These are phyloP conservation scores for Blastobasis adustella DNA, from an alignment of 2,888 invertebrate genomes.

Conservation along the genomic window DNA sequence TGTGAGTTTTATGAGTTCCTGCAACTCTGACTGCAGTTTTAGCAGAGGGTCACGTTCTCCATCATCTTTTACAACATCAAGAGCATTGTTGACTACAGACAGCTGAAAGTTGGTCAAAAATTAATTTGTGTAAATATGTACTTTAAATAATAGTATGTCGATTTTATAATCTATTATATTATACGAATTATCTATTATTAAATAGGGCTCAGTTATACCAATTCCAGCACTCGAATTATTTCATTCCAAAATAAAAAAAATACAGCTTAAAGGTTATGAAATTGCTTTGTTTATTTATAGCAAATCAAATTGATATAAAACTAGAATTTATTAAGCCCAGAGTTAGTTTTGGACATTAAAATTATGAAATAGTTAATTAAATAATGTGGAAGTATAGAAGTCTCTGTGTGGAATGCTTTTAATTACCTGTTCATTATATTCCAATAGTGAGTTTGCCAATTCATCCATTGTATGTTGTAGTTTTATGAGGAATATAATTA, in stretches of 20 bases:
- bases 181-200: too few species aligned
- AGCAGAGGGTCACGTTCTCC: slow-evolving; percentile 73
- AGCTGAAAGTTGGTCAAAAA: slow-evolving; percentile 57
- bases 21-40: slow-evolving; percentile 77
- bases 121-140: slow-evolving; percentile 7
- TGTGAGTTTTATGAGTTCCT: slow-evolving; percentile 81
- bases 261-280: too few species aligned
- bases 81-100: slow-evolving; percentile 75
- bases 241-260: too few species aligned
- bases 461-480: slow-evolving; percentile 36
- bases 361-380: neutral
- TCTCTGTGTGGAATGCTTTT: neutral
- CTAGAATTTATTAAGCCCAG: too few species aligned
- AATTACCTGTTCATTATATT: slow-evolving; percentile 60
- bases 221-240: too few species aligned
- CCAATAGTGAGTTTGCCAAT: slow-evolving; percentile 42
- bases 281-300: too few species aligned
- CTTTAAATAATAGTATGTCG: neutral
- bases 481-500: too few species aligned
- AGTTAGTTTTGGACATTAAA: too few species aligned
- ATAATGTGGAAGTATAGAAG: neutral
- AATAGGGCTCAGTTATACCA: too few species aligned
- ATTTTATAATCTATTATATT: neutral
- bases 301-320: too few species aligned
- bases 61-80: slow-evolving; percentile 57